A percentile compares a stretch with the other conserved stretches of the same genome.
Evolutionary conservation across 92 coral and sea anemone genomes (phyloP).

Genomic region (Epizoanthus ramosus): DNA sequence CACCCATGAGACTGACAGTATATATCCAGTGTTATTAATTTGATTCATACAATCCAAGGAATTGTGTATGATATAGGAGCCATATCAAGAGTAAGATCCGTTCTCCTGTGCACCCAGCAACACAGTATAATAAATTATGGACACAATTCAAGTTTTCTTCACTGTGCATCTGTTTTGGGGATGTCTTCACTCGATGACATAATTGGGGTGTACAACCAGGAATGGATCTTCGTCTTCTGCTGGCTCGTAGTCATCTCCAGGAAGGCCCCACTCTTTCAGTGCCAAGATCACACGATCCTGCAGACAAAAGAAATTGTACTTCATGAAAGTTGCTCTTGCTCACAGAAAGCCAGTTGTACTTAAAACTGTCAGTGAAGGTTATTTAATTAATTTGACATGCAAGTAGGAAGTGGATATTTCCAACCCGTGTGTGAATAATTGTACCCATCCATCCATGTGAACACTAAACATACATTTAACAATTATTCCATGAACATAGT

Average conservation of each 20-base stretch:
- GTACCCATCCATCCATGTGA: no score
- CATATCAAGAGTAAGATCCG: not conserved
- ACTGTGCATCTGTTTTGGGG: not conserved
- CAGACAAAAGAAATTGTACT: not conserved
- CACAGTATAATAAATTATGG: not conserved
- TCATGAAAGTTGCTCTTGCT: not conserved
- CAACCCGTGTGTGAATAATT: no score
- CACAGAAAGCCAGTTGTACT: not conserved
- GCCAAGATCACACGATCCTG: conserved; percentile 91
- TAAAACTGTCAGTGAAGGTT: not conserved
- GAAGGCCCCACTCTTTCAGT: conserved; percentile 63
- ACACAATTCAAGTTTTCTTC: not conserved
- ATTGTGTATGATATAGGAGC: no score
- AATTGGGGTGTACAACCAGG: conserved; percentile 98
- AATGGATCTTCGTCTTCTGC: conserved; percentile 82
- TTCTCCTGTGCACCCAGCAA: not conserved
- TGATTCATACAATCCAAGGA: no score
- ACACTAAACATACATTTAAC: no score
- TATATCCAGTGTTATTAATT: no score
- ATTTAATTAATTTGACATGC: not conserved
- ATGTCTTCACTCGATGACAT: conserved; percentile 58
- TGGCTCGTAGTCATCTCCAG: conserved; percentile 60
- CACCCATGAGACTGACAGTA: no score
- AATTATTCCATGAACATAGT: no score
- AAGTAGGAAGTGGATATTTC: not conserved